phyloP scores from a whole-genome alignment of 2,888 invertebrate species.

The Anthrax anthrax region DNA sequence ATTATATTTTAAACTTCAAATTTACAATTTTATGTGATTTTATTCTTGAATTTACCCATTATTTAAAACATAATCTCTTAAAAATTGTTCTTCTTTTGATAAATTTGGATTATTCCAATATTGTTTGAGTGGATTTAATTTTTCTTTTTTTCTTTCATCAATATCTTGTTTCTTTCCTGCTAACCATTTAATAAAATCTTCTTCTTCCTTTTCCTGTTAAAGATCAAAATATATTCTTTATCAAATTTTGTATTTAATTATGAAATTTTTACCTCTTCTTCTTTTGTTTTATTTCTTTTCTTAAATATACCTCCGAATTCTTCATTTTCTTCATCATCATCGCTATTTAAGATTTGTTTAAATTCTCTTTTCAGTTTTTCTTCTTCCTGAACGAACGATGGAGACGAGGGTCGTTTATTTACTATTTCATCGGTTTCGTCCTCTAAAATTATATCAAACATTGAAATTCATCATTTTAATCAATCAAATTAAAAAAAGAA shows the following conservation, averaged over 20 bases:
- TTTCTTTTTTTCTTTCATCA: constrained; percentile 43
- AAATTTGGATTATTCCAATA: constrained; percentile 76
- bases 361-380: constrained; percentile 49
- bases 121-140: constrained; percentile 60
- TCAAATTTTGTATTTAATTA: not conserved
- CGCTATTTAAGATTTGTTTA: constrained; percentile 36
- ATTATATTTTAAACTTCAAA: not conserved
- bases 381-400: constrained; percentile 54
- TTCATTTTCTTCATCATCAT: constrained; percentile 38
- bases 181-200: constrained; percentile 64
- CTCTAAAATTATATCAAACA: too few species aligned
- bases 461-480: not conserved
- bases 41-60: constrained; percentile 41
- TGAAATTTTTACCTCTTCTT: constrained; percentile 29
- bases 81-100: constrained; percentile 71
- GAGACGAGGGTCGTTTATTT: constrained; percentile 24
- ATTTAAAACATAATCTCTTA: constrained; percentile 84
- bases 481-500: too few species aligned
- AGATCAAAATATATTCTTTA: not conserved
- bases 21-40: not conserved
- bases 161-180: constrained; percentile 55
- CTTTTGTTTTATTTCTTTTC: constrained; percentile 39
- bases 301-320: constrained; percentile 42
- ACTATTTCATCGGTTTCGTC: constrained; percentile 13
- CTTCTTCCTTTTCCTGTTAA: constrained; percentile 35